Evolutionary conservation across 2,797 vertebrate species (phyloP), one percentile per base, ranked within the genome.

Genomic region (Cryptoblepharus egeriae): DNA sequence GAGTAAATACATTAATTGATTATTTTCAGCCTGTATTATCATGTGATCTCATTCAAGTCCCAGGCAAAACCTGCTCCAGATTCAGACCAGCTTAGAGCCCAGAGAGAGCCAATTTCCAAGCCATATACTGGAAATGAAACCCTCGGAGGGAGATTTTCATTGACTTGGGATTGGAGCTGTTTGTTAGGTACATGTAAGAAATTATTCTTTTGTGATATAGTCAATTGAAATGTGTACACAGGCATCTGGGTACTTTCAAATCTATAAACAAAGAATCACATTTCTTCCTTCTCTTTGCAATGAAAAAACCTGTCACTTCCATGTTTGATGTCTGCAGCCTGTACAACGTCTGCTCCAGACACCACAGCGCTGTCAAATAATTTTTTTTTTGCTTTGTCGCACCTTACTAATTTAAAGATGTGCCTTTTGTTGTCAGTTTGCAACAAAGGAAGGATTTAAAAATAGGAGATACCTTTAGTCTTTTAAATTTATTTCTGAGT

Each of bases 261-360:
- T 90, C 71, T 73, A 92, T 89, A 94, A 94, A 92, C 92, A 94
- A 93, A 93, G 94, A 91, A 91, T 93, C 92, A 84, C 80, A 87
- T 80, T 91, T 77, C n/a, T 77, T 86, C 92, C n/a, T 67, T 92
- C 92, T 91, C 90, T 89, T 92, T 91, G 57, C 75, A 89, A 92
- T 84, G 86, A 92, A 87, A 89, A 37, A 81, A 93, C 82, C 92
- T 93, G 92, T 93, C 92, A 85, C 83, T 79, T 28, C 70, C 45
- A 63, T 82, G 89, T 93, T 93, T 92, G 92, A 94, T 92, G 87
- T 90, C 84, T 83, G 87, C 91, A 92, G 86, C n/a, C 63, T 88
- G 86, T 77, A 93, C 83, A 92, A 80, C 86, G 77, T 57, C 85
- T 45, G 86, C 88, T 87, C 65, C 65, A 91, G 79, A 80, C 28